Base-by-base conservation (phyloP, 2,888 invertebrate species). In the Ophonus ardosiacus region DNA sequence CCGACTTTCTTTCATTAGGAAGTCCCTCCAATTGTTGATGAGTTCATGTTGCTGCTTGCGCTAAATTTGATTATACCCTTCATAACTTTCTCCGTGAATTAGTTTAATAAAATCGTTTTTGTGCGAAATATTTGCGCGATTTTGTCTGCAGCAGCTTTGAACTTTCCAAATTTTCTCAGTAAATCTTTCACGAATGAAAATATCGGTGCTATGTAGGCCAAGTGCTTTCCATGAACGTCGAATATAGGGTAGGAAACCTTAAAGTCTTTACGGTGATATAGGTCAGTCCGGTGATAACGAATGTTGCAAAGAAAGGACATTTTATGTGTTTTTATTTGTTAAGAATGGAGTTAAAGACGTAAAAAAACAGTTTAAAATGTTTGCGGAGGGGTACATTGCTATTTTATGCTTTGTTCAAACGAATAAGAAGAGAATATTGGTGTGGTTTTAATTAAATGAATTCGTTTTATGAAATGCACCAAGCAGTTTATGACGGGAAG, bases 371-470 rank as follows among this genome's bases (percentile, higher is more conserved):
- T 15, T 74, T 40, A 13, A 4, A 74, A 43, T 43, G 71, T 43
- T 74, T 43, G 71, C 7, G 43, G 40, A 24, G 15, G 40, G 15
- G 17, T 40, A 17, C 43, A 17, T 74, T 21, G 4, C 71, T 74
- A 43, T 40, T 74, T 74, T 43, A 74, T 74, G 71, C 43, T 7
- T 68, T 68, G 5, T n/a, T 15, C 18, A 40, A 43, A 43, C 15
- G 40, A 43, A 43, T 7, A 74, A 74, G 71, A 51, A 43, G 21
- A 13, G 15, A 43, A 74, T 74, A 74, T 74, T 74, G 18, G 15
- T 63, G 18, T 51, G 71, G 71, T 7, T 74, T 74, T 74, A 74
- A 74, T 74, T 74, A 74, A 74, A 74, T 74, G 43, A 74, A 74
- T 74, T 74, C 71, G 43, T 18, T 43, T 74, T 43, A 74, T 74